Base-by-base conservation (phyloP, 92 coral and sea anemone species). In the Epizoanthus illoricatus region DNA sequence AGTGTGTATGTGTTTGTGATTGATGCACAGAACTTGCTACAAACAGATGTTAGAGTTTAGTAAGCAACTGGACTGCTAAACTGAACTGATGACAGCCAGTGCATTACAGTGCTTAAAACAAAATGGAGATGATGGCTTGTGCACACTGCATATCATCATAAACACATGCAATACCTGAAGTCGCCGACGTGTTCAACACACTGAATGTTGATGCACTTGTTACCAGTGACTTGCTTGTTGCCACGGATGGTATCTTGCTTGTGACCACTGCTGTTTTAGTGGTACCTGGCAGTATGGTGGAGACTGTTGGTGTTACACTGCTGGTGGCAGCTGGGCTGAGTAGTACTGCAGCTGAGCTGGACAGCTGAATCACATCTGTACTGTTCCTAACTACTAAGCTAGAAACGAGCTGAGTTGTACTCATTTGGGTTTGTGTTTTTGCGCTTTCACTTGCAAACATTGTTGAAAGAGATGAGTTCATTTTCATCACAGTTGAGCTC, bases 91-190 rank as follows among this genome's bases (percentile, higher is more conserved):
- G 45, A 65, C 36, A 17, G 5, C 45, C 0, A 12, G 72, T 68
- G 52, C 45, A 39, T 24, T 39, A 68, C 41, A 19, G 49, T 68
- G 49, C 47, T 43, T 15, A 68, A 16, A 43, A 9, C 56, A 52
- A 52, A 49, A 28, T 5, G 55, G 55, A 49, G 12, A 52, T 52
- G 56, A 52, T 16, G 6, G 39, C 42, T 7, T 28, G 11, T 19
- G 28, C 11, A 15, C 8, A 76, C 33, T 60, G 40, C 10, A 76
- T 11, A 16, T 19, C 17, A 21, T 8, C 28, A 60, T 33, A 23
- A 60, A 60, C 57, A 61, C 70, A 9, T 40, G 21, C 15, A 60
- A 60, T 76, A 76, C 81, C 81, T 76, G 81, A 60, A 61, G 55
- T 41, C 20, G 13, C 10, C 40, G 81, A 8, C 21, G 23, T 74